phyloP scores from a whole-genome alignment of 2,888 invertebrate species.

The Rhyacophila evoluta region DNA sequence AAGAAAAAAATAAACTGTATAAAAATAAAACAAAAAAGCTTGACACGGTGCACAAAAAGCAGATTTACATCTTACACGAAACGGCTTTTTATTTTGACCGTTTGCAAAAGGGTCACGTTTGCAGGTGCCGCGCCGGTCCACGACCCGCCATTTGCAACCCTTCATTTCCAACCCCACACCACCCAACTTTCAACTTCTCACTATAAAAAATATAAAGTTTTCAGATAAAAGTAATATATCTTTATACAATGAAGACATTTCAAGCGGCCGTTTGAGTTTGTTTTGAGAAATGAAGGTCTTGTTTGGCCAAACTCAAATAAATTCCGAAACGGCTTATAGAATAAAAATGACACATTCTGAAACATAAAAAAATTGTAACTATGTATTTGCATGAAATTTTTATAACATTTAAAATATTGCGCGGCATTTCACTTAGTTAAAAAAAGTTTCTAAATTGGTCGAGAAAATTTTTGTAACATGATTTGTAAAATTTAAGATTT shows the following conservation, averaged over 20 bases:
- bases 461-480: too few relatives aligned
- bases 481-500: too few relatives aligned
- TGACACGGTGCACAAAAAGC: slow-evolving; percentile 19
- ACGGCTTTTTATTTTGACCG: slow-evolving; percentile 26
- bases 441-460: too few relatives aligned
- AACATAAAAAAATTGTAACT: too few relatives aligned
- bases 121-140: slow-evolving; percentile 6
- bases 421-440: too few relatives aligned
- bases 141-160: slow-evolving; percentile 17
- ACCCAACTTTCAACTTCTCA: slow-evolving; percentile 15
- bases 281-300: slow-evolving; percentile 2
- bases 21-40: slow-evolving; percentile 1
- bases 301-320: too few relatives aligned
- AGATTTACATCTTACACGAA: slow-evolving; percentile 26
- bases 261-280: neutral
- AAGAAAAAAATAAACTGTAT: neutral
- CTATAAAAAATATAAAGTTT: slow-evolving; percentile 20
- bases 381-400: too few relatives aligned
- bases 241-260: slow-evolving; percentile 15
- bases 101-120: slow-evolving; percentile 36
- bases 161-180: neutral
- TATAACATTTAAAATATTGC: too few relatives aligned
- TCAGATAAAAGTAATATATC: slow-evolving; percentile 22
- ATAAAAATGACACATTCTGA: too few relatives aligned
- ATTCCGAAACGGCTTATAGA: too few relatives aligned